These are phyloP conservation scores for Callocephalon fimbriatum DNA, from an alignment of 2,113 vertebrate species.

Conservation along the genomic window DNA sequence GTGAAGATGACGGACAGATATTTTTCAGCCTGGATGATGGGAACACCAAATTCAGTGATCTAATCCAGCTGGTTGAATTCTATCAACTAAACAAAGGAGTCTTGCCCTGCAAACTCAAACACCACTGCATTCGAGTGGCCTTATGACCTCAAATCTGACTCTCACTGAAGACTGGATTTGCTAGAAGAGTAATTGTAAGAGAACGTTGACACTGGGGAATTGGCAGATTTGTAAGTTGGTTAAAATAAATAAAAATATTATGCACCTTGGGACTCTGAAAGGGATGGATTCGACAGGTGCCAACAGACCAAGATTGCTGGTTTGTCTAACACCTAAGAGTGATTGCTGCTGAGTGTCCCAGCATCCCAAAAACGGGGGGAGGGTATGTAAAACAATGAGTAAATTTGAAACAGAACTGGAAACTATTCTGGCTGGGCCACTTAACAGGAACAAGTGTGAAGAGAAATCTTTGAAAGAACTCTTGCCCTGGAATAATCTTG, in stretches of 20 bases:
- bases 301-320: slow-evolving; percentile 63
- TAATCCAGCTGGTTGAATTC: slow-evolving; percentile 99
- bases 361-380: slow-evolving; percentile 59
- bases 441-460: slow-evolving; percentile 69
- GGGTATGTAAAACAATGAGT: slow-evolving; percentile 49
- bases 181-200: slow-evolving; percentile 68
- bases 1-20: slow-evolving; percentile 93
- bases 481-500: slow-evolving; percentile 87
- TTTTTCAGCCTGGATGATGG: slow-evolving; percentile 98
- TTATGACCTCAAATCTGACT: slow-evolving; percentile 86
- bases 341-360: slow-evolving; percentile 68
- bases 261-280: slow-evolving; percentile 69
- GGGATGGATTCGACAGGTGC: slow-evolving; percentile 61
- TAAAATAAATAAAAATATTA: slow-evolving; percentile 44
- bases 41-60: slow-evolving; percentile 97
- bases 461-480: slow-evolving; percentile 77
- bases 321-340: slow-evolving; percentile 67
- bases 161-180: slow-evolving; percentile 65
- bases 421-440: slow-evolving; percentile 72
- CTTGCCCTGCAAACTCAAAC: slow-evolving; percentile 97
- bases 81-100: slow-evolving; percentile 99
- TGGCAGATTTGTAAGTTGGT: slow-evolving; percentile 61
- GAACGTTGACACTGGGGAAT: slow-evolving; percentile 73
- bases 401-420: slow-evolving; percentile 73
- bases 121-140: slow-evolving; percentile 97